Conservation (phyloP, 1,140 invertebrate genomes). For the Drosophila persimilis region DNA sequence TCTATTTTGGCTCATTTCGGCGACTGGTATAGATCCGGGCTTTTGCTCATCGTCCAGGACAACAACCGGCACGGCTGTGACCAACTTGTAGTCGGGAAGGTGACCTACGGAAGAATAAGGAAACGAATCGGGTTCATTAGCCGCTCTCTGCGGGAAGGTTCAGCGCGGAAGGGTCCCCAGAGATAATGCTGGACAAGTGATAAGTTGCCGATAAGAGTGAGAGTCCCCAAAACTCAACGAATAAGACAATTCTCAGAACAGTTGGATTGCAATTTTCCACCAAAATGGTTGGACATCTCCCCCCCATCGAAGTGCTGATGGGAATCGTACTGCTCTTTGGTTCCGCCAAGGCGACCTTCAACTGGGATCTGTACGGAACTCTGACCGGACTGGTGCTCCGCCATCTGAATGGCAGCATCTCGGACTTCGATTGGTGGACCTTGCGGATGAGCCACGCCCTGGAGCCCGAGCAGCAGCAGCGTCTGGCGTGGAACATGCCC, state of each 20-base stretch:
- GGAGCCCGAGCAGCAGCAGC: conserved; percentile 19
- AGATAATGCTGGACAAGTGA: conserved; percentile 4
- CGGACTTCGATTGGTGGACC: conserved; percentile 45
- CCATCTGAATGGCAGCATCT: conserved; percentile 8
- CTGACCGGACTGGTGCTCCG: conserved; percentile 8
- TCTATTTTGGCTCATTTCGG: conserved; percentile 11
- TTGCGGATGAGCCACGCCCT: conserved; percentile 22
- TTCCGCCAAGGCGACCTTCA: background rate
- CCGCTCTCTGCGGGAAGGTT: too few relatives aligned
- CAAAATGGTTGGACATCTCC: conserved; percentile 22
- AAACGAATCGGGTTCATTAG: background rate
- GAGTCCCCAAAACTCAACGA: background rate
- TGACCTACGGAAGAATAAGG: conserved; percentile 50
- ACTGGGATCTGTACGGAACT: background rate
- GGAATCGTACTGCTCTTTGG: background rate
- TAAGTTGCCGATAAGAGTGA: conserved; percentile 7
- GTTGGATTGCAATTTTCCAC: conserved; percentile 27
- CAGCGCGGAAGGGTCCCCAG: too few relatives aligned
- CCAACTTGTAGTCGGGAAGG: conserved; percentile 84
- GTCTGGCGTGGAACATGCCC: conserved; percentile 43
- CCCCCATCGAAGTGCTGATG: conserved; percentile 8
- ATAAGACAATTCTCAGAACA: conserved; percentile 4
- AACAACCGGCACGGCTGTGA: conserved; percentile 85
- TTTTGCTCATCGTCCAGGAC: conserved; percentile 85
- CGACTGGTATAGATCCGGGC: conserved; percentile 20